Conservation (phyloP, 2,113 vertebrate genomes). For the Furnarius figulus region DNA sequence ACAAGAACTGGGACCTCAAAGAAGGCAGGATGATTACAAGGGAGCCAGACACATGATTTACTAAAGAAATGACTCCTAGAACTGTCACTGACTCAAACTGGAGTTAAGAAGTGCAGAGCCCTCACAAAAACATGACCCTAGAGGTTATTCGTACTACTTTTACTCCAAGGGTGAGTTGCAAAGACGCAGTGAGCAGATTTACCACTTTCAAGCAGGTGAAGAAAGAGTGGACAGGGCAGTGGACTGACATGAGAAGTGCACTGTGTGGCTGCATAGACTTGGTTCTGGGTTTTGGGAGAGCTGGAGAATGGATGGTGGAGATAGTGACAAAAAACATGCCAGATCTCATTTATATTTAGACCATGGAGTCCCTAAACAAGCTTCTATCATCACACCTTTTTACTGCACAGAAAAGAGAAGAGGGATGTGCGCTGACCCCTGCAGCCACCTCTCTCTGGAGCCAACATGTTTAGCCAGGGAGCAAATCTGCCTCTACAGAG, state of each 20-base stretch:
- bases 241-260: background rate
- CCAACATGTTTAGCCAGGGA: fast-evolving
- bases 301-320: background rate
- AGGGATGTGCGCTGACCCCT: background rate
- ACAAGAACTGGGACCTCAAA: background rate
- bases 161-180: background rate
- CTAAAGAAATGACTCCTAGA: background rate
- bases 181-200: background rate
- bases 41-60: background rate
- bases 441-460: background rate
- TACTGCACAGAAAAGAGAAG: background rate
- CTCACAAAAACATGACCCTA: background rate
- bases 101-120: background rate
- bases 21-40: background rate
- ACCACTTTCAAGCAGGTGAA: background rate
- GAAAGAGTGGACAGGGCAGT: background rate
- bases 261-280: background rate
- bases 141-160: background rate
- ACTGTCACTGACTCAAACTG: background rate
- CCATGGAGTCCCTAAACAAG: background rate
- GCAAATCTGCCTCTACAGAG: background rate
- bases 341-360: background rate
- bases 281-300: background rate
- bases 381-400: background rate
- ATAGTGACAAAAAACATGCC: background rate